Percentiles rank a stretch among this genome's conserved stretches.
Evolutionary conservation across 1,140 invertebrate genomes (phyloP).

Genomic region (Ceratitis capitata): DNA sequence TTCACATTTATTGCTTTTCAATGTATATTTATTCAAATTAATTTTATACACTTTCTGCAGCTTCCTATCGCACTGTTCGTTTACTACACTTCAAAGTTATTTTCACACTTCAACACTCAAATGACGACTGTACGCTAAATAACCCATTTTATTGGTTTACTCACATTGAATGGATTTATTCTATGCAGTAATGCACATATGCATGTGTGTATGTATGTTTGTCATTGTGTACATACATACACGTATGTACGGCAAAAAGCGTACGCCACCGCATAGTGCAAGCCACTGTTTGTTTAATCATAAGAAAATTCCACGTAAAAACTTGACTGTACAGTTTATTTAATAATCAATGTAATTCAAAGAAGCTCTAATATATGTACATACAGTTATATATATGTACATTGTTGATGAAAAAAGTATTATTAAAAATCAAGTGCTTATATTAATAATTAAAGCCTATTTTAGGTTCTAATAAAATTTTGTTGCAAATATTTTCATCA

Average conservation of each 20-base stretch:
- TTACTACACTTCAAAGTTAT: background rate
- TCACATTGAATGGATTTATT: background rate
- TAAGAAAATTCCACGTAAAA: background rate
- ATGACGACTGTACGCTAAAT: background rate
- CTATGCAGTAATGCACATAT: background rate
- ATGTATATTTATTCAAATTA: no score
- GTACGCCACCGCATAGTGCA: background rate
- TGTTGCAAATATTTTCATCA: no score
- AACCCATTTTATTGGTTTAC: background rate
- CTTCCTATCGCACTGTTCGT: background rate
- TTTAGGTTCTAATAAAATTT: no score
- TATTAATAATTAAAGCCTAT: no score
- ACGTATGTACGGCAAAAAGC: background rate
- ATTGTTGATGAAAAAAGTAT: background rate
- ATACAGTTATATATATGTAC: no score
- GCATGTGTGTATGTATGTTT: background rate
- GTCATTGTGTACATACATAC: background rate
- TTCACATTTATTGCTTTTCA: no score
- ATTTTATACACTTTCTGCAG: background rate
- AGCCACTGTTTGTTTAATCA: background rate
- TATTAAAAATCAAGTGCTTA: no score
- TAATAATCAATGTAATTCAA: constrained; percentile 5
- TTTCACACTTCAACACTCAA: constrained; percentile 18
- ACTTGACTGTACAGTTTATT: background rate
- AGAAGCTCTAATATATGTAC: background rate